These are phyloP conservation scores for Aythya baeri DNA, from an alignment of 2,113 vertebrate genomes.

Conservation along the genomic window DNA sequence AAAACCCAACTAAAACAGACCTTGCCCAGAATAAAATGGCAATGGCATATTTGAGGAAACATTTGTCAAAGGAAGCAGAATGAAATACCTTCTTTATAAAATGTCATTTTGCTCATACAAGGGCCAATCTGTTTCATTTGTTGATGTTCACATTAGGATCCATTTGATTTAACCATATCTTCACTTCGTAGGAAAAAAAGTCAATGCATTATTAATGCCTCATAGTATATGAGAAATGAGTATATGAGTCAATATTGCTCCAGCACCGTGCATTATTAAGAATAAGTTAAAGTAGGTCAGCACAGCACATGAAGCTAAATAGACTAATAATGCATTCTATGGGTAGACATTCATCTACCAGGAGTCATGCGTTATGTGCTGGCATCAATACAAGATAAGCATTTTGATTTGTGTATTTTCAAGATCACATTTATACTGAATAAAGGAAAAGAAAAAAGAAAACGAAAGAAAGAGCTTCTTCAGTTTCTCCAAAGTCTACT, in stretches of 20 bases:
- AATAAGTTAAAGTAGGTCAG: constrained; percentile 72
- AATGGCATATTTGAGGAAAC: constrained; percentile 3
- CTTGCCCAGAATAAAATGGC: neutral
- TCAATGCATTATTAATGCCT: constrained; percentile 59
- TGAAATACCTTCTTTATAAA: constrained; percentile 25
- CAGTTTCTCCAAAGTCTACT: constrained; percentile 2
- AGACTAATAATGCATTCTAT: constrained; percentile 62
- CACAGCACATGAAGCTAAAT: constrained; percentile 48
- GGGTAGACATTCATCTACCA: constrained; percentile 66
- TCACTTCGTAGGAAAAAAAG: neutral
- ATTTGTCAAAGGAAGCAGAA: constrained; percentile 13
- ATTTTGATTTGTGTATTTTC: constrained; percentile 71
- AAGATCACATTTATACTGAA: constrained; percentile 35
- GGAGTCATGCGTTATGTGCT: constrained; percentile 56
- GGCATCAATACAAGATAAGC: constrained; percentile 68
- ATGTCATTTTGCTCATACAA: neutral
- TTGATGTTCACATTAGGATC: constrained; percentile 35
- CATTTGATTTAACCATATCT: constrained; percentile 60
- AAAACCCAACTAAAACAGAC: neutral
- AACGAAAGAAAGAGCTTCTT: neutral
- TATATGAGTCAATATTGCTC: constrained; percentile 52
- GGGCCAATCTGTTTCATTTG: constrained; percentile 35
- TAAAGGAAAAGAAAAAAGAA: neutral
- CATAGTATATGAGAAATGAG: constrained; percentile 22
- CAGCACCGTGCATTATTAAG: constrained; percentile 52